Evolutionary conservation across 2,113 vertebrate genomes (phyloP).

Genomic region (Cheilinus undulatus): DNA sequence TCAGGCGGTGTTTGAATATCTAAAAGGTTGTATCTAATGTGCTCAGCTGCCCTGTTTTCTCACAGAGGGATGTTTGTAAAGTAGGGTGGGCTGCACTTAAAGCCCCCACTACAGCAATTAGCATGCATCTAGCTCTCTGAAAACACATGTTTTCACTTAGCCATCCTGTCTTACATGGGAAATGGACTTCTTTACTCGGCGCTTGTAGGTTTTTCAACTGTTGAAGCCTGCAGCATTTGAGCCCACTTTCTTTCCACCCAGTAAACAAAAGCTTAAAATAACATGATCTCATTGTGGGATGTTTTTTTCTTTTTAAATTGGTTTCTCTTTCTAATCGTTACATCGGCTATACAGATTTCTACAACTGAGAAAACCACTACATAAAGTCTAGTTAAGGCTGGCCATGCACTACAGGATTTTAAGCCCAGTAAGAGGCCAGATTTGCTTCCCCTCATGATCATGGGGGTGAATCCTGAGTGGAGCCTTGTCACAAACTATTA

Average conservation of each 20-base stretch:
- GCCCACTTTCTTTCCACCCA: conserved; percentile 30
- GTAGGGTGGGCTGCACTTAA: conserved; percentile 62
- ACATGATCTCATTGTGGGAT: conserved; percentile 59
- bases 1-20: conserved; percentile 21
- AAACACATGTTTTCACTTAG: conserved; percentile 83
- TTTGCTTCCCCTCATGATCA: too few species aligned
- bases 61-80: conserved; percentile 67
- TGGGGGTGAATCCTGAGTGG: too few species aligned
- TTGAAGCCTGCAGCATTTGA: conserved; percentile 44
- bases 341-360: conserved; percentile 47
- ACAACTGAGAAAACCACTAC: conserved; percentile 39
- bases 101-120: conserved; percentile 71
- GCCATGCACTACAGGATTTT: too few species aligned
- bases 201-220: conserved; percentile 32
- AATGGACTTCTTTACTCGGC: conserved; percentile 55
- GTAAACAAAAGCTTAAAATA: conserved; percentile 62
- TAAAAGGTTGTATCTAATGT: conserved; percentile 28
- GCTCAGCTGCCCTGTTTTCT: conserved; percentile 57
- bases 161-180: conserved; percentile 75
- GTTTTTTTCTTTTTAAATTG: conserved; percentile 44
- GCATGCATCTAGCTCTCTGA: conserved; percentile 62
- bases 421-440: too few species aligned
- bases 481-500: too few species aligned
- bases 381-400: not conserved
- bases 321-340: conserved; percentile 42